Evolutionary conservation across 2,113 vertebrate species (phyloP).

Genomic region (Danio rerio): DNA sequence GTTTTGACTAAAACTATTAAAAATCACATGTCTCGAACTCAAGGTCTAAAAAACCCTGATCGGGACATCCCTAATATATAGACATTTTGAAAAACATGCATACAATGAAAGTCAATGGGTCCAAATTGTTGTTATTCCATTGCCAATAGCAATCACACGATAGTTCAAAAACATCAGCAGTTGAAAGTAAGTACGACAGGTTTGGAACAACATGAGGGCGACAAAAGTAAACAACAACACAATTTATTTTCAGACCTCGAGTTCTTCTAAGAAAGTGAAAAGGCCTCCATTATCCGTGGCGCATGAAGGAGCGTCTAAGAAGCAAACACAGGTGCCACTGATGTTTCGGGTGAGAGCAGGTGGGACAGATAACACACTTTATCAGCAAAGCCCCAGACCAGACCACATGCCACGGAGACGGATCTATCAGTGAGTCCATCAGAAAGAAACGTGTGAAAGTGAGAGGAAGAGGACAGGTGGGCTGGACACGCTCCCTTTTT

Average conservation of each 20-base stretch:
- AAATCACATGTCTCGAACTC: too few species aligned
- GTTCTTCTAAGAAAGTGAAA: not conserved
- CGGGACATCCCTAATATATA: too few species aligned
- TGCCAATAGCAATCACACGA: too few species aligned
- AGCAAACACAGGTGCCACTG: constrained; percentile 21
- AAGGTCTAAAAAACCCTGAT: too few species aligned
- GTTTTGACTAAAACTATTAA: too few species aligned
- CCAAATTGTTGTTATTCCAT: too few species aligned
- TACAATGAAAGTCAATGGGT: too few species aligned
- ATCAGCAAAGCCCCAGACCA: constrained; percentile 39
- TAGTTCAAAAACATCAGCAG: not conserved
- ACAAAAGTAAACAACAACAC: not conserved
- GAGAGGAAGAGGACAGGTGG: constrained; percentile 24
- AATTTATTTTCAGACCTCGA: not conserved
- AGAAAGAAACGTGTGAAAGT: not conserved
- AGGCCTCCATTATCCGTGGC: not conserved
- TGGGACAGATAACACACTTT: constrained; percentile 6
- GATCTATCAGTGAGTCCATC: constrained; percentile 28
- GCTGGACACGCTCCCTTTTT: constrained; percentile 21
- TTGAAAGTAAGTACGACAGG: not conserved
- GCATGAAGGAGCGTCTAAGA: not conserved
- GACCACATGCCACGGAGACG: constrained; percentile 36
- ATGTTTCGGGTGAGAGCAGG: not conserved
- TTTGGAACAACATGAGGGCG: not conserved
- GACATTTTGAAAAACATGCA: too few species aligned